phyloP scores from a whole-genome alignment of 2,888 invertebrate genomes.

The Athripsodes cinereus region DNA sequence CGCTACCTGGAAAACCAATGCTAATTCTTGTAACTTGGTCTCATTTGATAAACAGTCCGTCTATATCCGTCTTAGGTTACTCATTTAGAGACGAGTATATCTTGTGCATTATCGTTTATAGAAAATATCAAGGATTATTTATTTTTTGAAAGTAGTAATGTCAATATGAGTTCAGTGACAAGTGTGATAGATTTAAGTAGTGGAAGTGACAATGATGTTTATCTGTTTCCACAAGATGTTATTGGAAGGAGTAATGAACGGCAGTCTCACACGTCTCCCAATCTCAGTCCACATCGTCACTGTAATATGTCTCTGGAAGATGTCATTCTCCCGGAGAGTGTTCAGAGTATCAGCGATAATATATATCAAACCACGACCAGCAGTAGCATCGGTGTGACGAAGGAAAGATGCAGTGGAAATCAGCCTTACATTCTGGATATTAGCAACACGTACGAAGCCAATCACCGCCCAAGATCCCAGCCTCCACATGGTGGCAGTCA shows the following conservation, averaged over 20 bases:
- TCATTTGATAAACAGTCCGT: no score
- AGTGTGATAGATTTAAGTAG: neutral
- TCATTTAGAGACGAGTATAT: no score
- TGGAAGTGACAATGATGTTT: neutral
- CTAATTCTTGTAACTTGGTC: no score
- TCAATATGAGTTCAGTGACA: neutral
- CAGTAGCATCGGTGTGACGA: neutral
- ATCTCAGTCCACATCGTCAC: neutral
- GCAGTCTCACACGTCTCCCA: neutral
- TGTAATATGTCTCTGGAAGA: neutral
- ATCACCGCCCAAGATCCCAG: no score
- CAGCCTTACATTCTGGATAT: neutral
- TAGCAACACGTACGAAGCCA: neutral
- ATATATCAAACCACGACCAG: neutral
- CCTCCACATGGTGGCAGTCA: no score
- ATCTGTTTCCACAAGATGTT: neutral
- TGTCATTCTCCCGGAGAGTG: slow-evolving; percentile 5
- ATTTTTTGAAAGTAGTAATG: no score
- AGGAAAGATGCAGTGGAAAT: neutral
- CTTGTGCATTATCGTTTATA: no score
- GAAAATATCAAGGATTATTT: no score
- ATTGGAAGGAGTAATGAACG: neutral
- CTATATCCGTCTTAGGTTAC: no score
- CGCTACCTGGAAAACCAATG: no score
- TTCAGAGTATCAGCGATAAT: slow-evolving; percentile 3